Evolutionary conservation across 1,140 invertebrate species (phyloP).

Genomic region (Potamilus streckersoni): DNA sequence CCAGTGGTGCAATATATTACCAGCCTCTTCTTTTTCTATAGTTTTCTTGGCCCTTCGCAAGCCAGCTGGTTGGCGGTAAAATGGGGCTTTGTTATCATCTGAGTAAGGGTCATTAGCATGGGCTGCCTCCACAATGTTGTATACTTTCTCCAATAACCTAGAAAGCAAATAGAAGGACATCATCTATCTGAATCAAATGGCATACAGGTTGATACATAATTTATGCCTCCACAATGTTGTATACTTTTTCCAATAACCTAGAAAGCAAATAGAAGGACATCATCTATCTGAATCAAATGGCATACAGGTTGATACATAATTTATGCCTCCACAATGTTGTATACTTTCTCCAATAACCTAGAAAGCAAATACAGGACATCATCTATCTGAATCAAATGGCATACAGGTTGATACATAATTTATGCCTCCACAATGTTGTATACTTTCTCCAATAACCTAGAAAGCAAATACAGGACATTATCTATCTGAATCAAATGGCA

Average conservation of each 20-base stretch:
- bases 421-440: slow-evolving; percentile 36
- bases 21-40: slow-evolving; percentile 55
- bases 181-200: neutral
- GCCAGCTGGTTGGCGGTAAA: slow-evolving; percentile 63
- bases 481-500: no score
- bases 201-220: no score
- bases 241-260: slow-evolving; percentile 46
- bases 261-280: neutral
- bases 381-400: neutral
- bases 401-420: no score
- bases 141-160: slow-evolving; percentile 46
- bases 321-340: slow-evolving; percentile 33
- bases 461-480: neutral
- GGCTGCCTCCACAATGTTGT: slow-evolving; percentile 33
- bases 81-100: slow-evolving; percentile 62
- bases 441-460: slow-evolving; percentile 44
- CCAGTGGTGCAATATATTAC: slow-evolving; percentile 27
- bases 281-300: neutral
- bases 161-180: neutral
- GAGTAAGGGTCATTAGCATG: slow-evolving; percentile 57
- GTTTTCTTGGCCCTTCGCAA: slow-evolving; percentile 53
- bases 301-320: no score
- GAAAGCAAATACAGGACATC: neutral
- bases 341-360: slow-evolving; percentile 46
- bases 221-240: slow-evolving; percentile 33